These are phyloP conservation scores for Gymnocheta viridis DNA, from an alignment of 2,888 invertebrate species.

Conservation along the genomic window DNA sequence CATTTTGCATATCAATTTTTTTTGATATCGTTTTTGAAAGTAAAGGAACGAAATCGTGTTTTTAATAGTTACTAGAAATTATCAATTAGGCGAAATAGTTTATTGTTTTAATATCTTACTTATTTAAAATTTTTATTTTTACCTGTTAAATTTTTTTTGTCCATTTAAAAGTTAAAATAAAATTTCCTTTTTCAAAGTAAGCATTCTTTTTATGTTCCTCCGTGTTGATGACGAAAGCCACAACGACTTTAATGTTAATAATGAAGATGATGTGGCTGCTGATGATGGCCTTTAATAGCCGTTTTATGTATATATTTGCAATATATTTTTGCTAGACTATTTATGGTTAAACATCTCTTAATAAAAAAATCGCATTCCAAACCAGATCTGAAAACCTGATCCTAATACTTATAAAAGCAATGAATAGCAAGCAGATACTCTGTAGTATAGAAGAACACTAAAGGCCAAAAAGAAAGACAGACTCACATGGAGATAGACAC, in stretches of 20 bases:
- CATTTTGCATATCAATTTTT: too few relatives aligned
- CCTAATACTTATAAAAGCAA: not conserved
- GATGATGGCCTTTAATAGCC: slow-evolving; percentile 33
- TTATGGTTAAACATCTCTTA: slow-evolving; percentile 43
- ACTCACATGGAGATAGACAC: not conserved
- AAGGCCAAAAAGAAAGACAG: slow-evolving; percentile 1
- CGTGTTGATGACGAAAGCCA: slow-evolving; percentile 64
- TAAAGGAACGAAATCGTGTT: too few relatives aligned
- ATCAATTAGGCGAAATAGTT: too few relatives aligned
- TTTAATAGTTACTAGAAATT: too few relatives aligned
- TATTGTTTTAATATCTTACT: too few relatives aligned
- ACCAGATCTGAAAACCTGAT: slow-evolving; percentile 41
- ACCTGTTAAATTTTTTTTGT: not conserved
- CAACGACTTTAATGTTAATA: slow-evolving; percentile 70
- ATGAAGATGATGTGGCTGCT: slow-evolving; percentile 54
- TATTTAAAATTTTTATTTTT: too few relatives aligned
- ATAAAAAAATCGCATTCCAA: slow-evolving; percentile 29
- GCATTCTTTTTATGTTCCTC: slow-evolving; percentile 5
- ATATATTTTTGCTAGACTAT: slow-evolving; percentile 50
- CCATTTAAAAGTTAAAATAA: not conserved
- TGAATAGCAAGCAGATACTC: not conserved
- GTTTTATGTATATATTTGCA: slow-evolving; percentile 17
- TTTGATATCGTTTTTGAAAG: too few relatives aligned
- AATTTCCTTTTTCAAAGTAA: not conserved
- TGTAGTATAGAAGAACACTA: slow-evolving; percentile 16